phyloP scores from a whole-genome alignment of 2,888 invertebrate species.

The Melangyna quadrimaculata region DNA sequence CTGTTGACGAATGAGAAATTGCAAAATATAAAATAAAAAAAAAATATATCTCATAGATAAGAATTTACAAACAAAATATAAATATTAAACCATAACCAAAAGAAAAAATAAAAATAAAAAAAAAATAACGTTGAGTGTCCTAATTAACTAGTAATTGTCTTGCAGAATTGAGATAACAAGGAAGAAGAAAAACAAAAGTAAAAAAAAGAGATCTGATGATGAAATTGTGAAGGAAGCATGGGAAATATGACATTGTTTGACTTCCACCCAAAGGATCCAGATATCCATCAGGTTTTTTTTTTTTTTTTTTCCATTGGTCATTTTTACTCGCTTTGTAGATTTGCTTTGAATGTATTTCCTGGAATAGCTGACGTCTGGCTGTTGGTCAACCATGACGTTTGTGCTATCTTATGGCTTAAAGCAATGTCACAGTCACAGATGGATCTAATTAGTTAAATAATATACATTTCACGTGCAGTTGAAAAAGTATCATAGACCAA shows the following conservation, averaged over 20 bases:
- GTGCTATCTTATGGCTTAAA: background rate
- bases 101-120: background rate
- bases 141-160: slow-evolving; percentile 42
- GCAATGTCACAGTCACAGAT: slow-evolving; percentile 4
- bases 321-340: background rate
- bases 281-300: background rate
- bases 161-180: background rate
- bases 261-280: background rate
- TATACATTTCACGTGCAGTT: background rate
- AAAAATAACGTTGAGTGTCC: slow-evolving; percentile 12
- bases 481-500: background rate
- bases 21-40: background rate
- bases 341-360: background rate
- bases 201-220: background rate
- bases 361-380: background rate
- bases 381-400: background rate
- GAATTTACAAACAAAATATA: background rate
- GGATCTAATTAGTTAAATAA: background rate
- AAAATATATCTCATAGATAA: background rate
- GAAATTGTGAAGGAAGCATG: background rate
- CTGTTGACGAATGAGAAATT: background rate
- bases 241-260: slow-evolving; percentile 1
- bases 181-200: background rate
- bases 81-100: background rate
- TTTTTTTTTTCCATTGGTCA: background rate